These are phyloP conservation scores for Celastrina argiolus DNA, from an alignment of 2,888 invertebrate species.

Conservation along the genomic window DNA sequence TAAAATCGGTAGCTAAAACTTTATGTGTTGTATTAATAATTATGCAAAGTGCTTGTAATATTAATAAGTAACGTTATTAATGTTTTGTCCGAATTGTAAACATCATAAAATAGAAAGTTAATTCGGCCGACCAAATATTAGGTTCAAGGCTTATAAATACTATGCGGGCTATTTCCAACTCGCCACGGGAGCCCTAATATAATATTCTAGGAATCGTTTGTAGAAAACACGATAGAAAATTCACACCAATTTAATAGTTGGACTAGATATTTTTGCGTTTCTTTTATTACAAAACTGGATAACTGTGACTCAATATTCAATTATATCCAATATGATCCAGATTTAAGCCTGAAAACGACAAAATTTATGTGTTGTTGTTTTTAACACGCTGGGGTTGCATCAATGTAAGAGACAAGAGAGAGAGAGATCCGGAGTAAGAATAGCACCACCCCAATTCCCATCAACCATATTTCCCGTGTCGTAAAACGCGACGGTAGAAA, in stretches of 20 bases:
- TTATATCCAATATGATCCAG: too few relatives aligned
- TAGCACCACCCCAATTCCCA: too few relatives aligned
- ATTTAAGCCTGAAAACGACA: too few relatives aligned
- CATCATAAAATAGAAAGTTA: neutral
- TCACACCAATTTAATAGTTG: neutral
- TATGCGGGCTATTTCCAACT: neutral
- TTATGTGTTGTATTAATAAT: too few relatives aligned
- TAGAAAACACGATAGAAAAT: neutral
- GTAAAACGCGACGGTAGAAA: too few relatives aligned
- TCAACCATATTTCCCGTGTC: too few relatives aligned
- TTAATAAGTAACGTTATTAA: neutral
- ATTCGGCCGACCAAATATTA: neutral
- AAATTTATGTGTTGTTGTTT: too few relatives aligned
- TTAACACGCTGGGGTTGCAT: too few relatives aligned
- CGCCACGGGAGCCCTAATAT: neutral
- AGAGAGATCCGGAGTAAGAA: too few relatives aligned
- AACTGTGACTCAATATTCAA: too few relatives aligned
- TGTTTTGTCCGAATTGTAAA: neutral
- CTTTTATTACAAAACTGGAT: neutral
- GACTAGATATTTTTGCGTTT: neutral
- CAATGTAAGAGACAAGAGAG: too few relatives aligned
- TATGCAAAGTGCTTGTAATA: neutral
- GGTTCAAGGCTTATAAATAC: conserved; percentile 4
- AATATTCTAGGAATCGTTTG: neutral
- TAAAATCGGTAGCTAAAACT: too few relatives aligned